phyloP scores from a whole-genome alignment of 1,140 invertebrate species.

The Ceratosolen fusciceps region DNA sequence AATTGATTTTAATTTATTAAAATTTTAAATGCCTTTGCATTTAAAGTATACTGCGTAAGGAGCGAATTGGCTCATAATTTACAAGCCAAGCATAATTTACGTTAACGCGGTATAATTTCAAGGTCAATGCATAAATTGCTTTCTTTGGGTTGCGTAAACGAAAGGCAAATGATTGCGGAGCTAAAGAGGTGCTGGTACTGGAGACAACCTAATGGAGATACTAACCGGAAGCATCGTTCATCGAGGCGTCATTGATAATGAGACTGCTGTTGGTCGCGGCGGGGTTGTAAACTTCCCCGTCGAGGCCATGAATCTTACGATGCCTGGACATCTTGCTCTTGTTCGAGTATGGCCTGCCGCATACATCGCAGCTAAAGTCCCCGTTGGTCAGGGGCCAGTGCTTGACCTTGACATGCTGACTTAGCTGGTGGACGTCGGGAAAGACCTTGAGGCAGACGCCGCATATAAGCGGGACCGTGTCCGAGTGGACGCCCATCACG shows the following conservation, averaged over 20 bases:
- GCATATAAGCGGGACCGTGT: conserved; percentile 72
- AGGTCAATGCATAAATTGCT: no score
- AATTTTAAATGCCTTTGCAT: no score
- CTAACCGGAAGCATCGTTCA: conserved; percentile 27
- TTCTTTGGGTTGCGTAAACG: no score
- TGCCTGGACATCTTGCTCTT: conserved; percentile 74
- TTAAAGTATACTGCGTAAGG: no score
- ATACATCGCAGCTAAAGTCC: conserved; percentile 73
- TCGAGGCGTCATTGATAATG: conserved; percentile 35
- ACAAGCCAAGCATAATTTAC: no score
- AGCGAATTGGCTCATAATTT: no score
- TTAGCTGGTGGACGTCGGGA: conserved; percentile 67
- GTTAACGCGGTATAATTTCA: no score
- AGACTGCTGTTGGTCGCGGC: conserved; percentile 33
- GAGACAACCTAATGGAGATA: not conserved
- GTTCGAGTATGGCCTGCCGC: conserved; percentile 73
- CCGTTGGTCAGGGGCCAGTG: conserved; percentile 72
- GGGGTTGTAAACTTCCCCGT: conserved; percentile 47
- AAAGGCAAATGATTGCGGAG: no score
- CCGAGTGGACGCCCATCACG: conserved; percentile 73
- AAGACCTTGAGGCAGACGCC: conserved; percentile 74
- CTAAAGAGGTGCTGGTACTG: no score
- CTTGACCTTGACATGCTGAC: conserved; percentile 67
- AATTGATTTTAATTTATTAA: no score
- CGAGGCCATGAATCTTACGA: conserved; percentile 70